Conservation (phyloP, 1,140 invertebrate genomes). For the Odontomachus brunneus region DNA sequence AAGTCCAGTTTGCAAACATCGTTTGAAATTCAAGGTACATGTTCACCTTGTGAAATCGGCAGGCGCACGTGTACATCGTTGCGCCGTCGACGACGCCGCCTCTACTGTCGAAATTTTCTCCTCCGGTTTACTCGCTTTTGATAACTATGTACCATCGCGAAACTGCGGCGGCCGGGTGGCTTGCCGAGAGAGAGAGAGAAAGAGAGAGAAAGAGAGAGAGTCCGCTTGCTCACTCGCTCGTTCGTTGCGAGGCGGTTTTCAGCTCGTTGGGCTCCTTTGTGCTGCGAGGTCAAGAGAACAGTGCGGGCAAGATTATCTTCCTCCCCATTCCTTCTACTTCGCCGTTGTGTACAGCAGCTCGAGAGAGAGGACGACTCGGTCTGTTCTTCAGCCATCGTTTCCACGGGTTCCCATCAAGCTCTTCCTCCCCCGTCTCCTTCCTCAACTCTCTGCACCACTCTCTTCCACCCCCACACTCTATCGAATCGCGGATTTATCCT, state of each 20-base stretch:
- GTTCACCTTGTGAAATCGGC: not conserved
- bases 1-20: conserved; percentile 4
- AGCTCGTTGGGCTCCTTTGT: conserved; percentile 64
- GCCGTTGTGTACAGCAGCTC: conserved; percentile 38
- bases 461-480: conserved; percentile 20
- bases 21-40: conserved; percentile 16
- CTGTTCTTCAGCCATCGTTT: conserved; percentile 51
- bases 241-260: conserved; percentile 44
- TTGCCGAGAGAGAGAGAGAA: not conserved
- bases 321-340: conserved; percentile 36
- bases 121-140: conserved; percentile 51
- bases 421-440: not conserved
- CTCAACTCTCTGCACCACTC: too few relatives aligned
- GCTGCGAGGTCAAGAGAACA: conserved; percentile 66
- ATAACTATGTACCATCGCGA: conserved; percentile 49
- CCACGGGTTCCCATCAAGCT: conserved; percentile 31
- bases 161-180: conserved; percentile 8
- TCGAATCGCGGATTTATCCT: conserved; percentile 56
- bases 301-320: conserved; percentile 57
- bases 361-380: conserved; percentile 46
- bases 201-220: not conserved
- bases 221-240: too few relatives aligned
- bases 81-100: not conserved
- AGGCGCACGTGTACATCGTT: not conserved
- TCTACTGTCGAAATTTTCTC: conserved; percentile 51